Base-by-base conservation (phyloP, 2,888 invertebrate species). In the Drosophila nr. perissopoda region DNA sequence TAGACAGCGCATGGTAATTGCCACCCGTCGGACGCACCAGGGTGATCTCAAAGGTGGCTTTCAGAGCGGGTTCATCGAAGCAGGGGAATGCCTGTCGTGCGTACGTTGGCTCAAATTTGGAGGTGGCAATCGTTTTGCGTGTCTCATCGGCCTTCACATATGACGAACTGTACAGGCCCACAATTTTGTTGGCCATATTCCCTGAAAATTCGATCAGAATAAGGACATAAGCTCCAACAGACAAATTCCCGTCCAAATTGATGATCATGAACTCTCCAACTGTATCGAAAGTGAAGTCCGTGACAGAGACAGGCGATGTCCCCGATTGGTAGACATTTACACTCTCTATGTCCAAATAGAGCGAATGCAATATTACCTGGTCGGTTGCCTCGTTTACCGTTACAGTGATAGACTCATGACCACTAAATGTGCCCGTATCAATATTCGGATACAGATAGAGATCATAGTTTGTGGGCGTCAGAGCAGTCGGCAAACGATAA, bases 91-190 rank as follows among this genome's bases (percentile, higher is more conserved):
- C 97, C 93, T 97, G 96, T 33, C 99, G 95, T 0, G 99, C 98
- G 92, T 97, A 97, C 0, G 98, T 98, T 0, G 99, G 98, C 92
- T 99, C 98, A 91, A 99, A 98, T 93, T 99, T 98, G 21, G 98
- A 97, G 0, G 98, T 97, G 7, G 97, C 97, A 92, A 98, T 96
- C 66, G 94, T 94, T 77, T 90, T 90, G 56, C 74, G 79, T 2
- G 64, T 78, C 5, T 92, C 92, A 61, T 92, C 90, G 2, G 76
- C 88, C 85, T 94, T 93, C 58, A 92, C 93, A 74, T 97, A 95
- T 5, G 94, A 94, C 42, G 97, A 96, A 64, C 94, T 94, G 92
- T 97, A 97, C 65, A 97, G 94, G 11, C 97, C 97, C 65, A 96
- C 95, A 90, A 97, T 96, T 78, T 95, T 95, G 59, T 94, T 94